Evolutionary conservation across 2,888 invertebrate genomes (phyloP).

Genomic region (Chydorus sphaericus): DNA sequence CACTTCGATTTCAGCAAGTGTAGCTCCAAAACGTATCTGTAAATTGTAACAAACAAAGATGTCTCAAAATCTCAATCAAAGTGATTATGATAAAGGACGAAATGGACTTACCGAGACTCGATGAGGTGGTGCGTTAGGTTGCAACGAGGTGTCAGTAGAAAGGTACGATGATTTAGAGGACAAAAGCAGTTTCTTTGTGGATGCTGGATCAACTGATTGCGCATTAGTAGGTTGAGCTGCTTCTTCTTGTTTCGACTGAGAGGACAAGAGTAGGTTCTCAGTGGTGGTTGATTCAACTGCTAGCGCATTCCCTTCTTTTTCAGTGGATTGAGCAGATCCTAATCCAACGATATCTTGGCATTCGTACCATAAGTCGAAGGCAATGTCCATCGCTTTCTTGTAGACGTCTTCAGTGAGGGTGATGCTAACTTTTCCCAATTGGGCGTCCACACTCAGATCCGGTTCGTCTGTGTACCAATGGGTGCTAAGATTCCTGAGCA

Average conservation of each 20-base stretch:
- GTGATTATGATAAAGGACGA: too few species aligned
- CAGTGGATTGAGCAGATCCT: too few species aligned
- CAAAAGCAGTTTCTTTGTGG: neutral
- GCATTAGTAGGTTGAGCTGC: too few species aligned
- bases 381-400: constrained; percentile 61
- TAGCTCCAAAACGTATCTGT: neutral
- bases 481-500: constrained; percentile 70
- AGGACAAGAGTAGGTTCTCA: too few species aligned
- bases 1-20: neutral
- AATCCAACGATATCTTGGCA: too few species aligned
- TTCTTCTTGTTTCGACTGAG: neutral
- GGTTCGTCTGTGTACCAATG: constrained; percentile 66
- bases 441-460: constrained; percentile 68
- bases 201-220: neutral
- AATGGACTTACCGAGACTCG: neutral
- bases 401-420: constrained; percentile 69
- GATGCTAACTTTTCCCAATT: constrained; percentile 51
- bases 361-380: constrained; percentile 74
- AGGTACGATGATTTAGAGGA: neutral
- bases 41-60: too few species aligned
- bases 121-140: neutral
- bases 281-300: too few species aligned
- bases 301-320: neutral
- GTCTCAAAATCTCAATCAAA: too few species aligned
- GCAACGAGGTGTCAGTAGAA: neutral